Base-by-base conservation (phyloP, 2,797 vertebrate genomes). In the Sebastes aleutianus region DNA sequence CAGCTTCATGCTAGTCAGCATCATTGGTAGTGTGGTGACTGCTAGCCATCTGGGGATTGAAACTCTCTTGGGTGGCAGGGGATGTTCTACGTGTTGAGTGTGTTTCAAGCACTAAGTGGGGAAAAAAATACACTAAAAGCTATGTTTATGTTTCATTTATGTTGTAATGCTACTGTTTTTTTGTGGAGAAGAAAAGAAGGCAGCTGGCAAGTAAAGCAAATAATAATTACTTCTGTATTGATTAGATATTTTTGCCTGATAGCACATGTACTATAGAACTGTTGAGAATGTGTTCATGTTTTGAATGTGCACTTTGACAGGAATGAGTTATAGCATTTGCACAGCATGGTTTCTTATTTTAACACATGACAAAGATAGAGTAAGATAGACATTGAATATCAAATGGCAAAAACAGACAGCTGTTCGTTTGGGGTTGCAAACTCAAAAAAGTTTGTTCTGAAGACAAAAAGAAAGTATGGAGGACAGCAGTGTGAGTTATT, bases 331-430 rank as follows among this genome's bases (percentile, higher is more conserved):
- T 4, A 66, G 32, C 70, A 61, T 13, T 13, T 61, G 24, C 50
- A 27, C 27, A 22, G n/a, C 29, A 16, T 39, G 18, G 3, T 22
- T 65, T 6, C 34, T 68, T 68, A 47, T 63, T 68, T 68, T 56
- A 65, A 53, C 31, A 74, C 50, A 74, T 47, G 20, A 39, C 47
- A 56, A 74, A 80, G 73, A 65, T 65, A 84, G 70, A 62, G 16
- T 26, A 9, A 6, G n/a, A 36, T 64, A 64, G 68, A 80, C 29
- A 64, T 1, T 68, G 59, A 68, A 68, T 67, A 50, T 65, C 16
- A 59, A 64, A n/a, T 13, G 11, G 10, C 6, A 50, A 74, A 73
- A 67, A 9, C 54, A 32, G 27, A 18, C 39, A 34, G 43, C 10
- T 14, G 14, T 39, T 43, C 39, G 50, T 54, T 66, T 22, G 27